phyloP scores from a whole-genome alignment of 1,140 invertebrate species.

The Microplitis mediator region DNA sequence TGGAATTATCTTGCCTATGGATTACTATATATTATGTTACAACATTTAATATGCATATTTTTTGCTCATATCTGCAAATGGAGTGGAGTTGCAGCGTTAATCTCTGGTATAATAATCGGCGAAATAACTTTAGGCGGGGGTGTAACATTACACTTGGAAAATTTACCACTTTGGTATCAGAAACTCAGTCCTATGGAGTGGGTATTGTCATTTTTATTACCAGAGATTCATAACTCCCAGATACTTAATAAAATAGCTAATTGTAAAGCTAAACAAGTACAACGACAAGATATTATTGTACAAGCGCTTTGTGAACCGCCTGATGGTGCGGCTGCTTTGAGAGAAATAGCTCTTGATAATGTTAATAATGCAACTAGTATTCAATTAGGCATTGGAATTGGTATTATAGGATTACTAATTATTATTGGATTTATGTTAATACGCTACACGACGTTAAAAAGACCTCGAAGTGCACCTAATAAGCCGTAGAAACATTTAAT shows the following conservation, averaged over 20 bases:
- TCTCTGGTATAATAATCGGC: slow-evolving; percentile 70
- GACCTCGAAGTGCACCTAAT: slow-evolving; percentile 54
- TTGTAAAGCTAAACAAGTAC: slow-evolving; percentile 67
- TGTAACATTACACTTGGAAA: slow-evolving; percentile 73
- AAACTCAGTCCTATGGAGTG: slow-evolving; percentile 78
- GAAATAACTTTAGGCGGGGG: slow-evolving; percentile 72
- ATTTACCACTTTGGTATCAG: slow-evolving; percentile 69
- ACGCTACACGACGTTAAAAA: slow-evolving; percentile 47
- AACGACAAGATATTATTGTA: slow-evolving; percentile 82
- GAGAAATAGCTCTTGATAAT: slow-evolving; percentile 51
- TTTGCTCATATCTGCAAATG: slow-evolving; percentile 70
- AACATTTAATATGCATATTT: slow-evolving; percentile 74
- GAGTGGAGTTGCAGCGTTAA: slow-evolving; percentile 63
- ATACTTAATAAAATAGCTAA: slow-evolving; percentile 56
- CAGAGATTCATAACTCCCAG: slow-evolving; percentile 70
- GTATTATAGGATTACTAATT: slow-evolving; percentile 36
- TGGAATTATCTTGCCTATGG: slow-evolving; percentile 63
- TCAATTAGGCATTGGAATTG: slow-evolving; percentile 47
- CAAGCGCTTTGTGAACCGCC: slow-evolving; percentile 77
- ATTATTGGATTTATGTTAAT: slow-evolving; percentile 44
- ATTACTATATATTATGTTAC: slow-evolving; percentile 75
- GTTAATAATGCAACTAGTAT: slow-evolving; percentile 35
- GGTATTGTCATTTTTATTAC: slow-evolving; percentile 72
- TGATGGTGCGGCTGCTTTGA: slow-evolving; percentile 75
- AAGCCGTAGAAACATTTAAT: slow-evolving; percentile 47